Percentiles rank a stretch among this genome's conserved stretches.
phyloP scores from a whole-genome alignment of 2,113 vertebrate species.

The Chaetodon trifascialis region DNA sequence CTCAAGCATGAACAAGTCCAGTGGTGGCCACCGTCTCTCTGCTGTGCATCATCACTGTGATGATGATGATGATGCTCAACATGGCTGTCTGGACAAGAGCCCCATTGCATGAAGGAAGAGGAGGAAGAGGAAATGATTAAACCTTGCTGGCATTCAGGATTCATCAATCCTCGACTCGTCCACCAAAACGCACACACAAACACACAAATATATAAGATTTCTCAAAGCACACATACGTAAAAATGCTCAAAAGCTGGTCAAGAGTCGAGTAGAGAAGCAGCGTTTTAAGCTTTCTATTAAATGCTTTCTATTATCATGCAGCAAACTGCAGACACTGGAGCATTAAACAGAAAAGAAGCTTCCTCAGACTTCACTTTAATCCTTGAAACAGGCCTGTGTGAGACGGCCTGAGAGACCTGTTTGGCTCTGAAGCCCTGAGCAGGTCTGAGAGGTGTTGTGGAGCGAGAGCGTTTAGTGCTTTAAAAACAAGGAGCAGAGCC shows the following conservation, averaged over 20 bases:
- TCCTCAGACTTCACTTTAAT: conserved; percentile 20
- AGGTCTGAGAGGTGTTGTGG: conserved; percentile 6
- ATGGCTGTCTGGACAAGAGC: neutral
- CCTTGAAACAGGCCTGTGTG: conserved; percentile 18
- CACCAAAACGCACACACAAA: neutral
- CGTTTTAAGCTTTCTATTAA: neutral
- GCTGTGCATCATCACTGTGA: neutral
- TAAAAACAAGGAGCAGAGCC: conserved; percentile 10
- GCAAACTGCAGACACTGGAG: neutral
- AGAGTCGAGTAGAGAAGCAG: too few relatives aligned
- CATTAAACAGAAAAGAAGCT: neutral
- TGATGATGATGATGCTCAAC: neutral
- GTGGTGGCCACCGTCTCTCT: neutral
- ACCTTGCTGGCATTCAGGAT: neutral
- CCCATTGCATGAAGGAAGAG: neutral
- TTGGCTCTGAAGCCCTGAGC: conserved; percentile 17
- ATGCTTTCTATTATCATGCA: too few relatives aligned
- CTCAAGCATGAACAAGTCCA: conserved; percentile 17
- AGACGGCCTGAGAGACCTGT: conserved; percentile 28
- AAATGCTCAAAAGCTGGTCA: too few relatives aligned
- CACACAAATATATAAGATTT: neutral
- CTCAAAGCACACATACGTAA: too few relatives aligned
- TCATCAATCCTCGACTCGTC: neutral
- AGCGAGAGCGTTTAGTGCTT: conserved; percentile 6
- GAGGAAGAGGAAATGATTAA: neutral